Conservation (phyloP, 1,140 invertebrate species). For the Brachionus angularis region DNA sequence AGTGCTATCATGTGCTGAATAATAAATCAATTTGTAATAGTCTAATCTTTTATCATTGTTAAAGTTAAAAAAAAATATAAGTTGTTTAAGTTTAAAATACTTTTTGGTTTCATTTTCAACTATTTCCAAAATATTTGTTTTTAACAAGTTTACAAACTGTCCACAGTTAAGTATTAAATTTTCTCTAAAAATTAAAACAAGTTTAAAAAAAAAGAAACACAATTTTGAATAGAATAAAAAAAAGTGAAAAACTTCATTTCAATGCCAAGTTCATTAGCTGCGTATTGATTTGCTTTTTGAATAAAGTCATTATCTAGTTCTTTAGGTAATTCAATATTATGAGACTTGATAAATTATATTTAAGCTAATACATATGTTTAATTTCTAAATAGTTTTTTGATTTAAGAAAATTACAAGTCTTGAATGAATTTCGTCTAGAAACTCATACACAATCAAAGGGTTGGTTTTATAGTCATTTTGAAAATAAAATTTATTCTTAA, state of each 20-base stretch:
- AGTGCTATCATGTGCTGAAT: constrained; percentile 40
- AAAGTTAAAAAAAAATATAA: neutral
- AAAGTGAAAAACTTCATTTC: constrained; percentile 1
- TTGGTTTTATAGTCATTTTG: neutral
- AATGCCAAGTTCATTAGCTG: constrained; percentile 1
- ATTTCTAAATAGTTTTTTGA: neutral
- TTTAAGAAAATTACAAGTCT: constrained; percentile 8
- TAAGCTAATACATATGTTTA: neutral
- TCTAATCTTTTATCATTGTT: neutral
- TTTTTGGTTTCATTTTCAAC: constrained; percentile 1
- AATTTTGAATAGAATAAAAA: neutral
- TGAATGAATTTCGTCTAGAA: constrained; percentile 29
- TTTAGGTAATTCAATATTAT: neutral
- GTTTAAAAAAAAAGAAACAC: neutral
- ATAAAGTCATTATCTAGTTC: neutral
- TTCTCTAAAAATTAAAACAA: neutral
- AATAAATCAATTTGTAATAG: constrained; percentile 39
- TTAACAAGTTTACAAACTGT: constrained; percentile 16
- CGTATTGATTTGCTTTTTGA: constrained; percentile 7
- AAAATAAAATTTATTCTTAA: constrained; percentile 18
- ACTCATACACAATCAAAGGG: constrained; percentile 23
- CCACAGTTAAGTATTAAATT: constrained; percentile 13
- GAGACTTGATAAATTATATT: neutral
- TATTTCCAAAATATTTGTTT: neutral
- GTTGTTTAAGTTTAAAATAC: neutral